Base-by-base conservation (phyloP, 2,888 invertebrate genomes). In the Hypomecis atomaria region DNA sequence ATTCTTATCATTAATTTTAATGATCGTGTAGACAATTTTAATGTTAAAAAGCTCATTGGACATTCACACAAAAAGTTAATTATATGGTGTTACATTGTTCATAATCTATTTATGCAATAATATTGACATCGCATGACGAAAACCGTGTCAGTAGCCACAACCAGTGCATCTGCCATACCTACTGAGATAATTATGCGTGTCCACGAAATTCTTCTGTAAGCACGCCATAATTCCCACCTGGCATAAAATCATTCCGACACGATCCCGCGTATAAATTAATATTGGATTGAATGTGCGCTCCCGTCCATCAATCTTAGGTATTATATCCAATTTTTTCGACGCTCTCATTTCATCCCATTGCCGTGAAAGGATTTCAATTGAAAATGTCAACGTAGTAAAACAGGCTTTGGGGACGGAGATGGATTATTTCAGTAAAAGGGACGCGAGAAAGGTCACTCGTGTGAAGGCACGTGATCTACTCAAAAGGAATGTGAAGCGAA, bases 281-380 rank as follows among this genome's bases (percentile, higher is more conserved):
- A 81, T 81, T 78, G 73, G 77, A 78, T 76, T 78, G 73, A 77
- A 78, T 75, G 72, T 74, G 57, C 70, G 71, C 69, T 76, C 70
- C 74, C 75, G 65, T 77, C 76, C 76, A 83, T 83, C 78, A 84
- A 83, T 84, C 77, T 81, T 78, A 47, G 33, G 40, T 40, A 78
- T 81, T 81, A 77, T 73, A 78, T 82, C 70, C 75, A 81, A 78
- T 81, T 82, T 83, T 83, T 83, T 81, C 78, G 75, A 69, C 71
- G 67, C 71, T 74, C 73, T 71, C 75, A 74, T 80, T 79, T 79
- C 71, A 79, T 74, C 70, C 70, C 65, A 70, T 72, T 70, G 66
- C 71, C 74, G 72, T 75, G 71, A 78, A 77, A 71, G 75, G 78
- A 79, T 79, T 81, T 76, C 64, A 77, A 78, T 81, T 76, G 65